Evolutionary conservation across 2,113 vertebrate genomes (phyloP).

Genomic region (Gallinago media): DNA sequence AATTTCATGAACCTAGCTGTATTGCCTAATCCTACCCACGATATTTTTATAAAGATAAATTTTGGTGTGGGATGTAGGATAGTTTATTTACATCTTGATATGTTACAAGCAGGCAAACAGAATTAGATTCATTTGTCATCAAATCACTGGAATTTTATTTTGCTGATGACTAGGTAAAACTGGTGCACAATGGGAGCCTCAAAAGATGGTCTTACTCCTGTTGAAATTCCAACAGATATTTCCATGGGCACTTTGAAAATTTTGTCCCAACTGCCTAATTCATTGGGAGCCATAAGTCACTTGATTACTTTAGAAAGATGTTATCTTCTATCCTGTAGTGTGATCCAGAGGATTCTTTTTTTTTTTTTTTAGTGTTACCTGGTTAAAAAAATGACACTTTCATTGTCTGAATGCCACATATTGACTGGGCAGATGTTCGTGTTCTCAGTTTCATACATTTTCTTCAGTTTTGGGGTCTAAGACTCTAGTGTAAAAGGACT

Average conservation of each 20-base stretch:
- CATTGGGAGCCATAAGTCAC: neutral
- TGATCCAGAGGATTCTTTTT: neutral
- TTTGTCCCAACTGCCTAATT: neutral
- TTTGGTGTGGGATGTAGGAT: neutral
- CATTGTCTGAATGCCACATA: neutral
- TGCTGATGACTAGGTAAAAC: neutral
- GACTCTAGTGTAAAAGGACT: neutral
- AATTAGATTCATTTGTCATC: neutral
- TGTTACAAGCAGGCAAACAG: neutral
- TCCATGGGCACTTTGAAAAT: neutral
- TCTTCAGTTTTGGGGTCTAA: neutral
- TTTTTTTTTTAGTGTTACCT: neutral
- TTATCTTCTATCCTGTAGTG: neutral
- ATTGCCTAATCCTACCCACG: conserved; percentile 32
- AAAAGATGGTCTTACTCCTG: neutral
- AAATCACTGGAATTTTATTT: neutral
- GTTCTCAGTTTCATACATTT: neutral
- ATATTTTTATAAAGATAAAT: neutral
- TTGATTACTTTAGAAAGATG: neutral
- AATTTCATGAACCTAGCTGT: neutral
- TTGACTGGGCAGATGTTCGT: neutral
- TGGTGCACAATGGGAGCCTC: neutral
- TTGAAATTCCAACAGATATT: neutral
- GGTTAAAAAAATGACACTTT: neutral
- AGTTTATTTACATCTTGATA: neutral